Conservation (phyloP, 1,140 invertebrate genomes). For the Neuroterus valhalla region DNA sequence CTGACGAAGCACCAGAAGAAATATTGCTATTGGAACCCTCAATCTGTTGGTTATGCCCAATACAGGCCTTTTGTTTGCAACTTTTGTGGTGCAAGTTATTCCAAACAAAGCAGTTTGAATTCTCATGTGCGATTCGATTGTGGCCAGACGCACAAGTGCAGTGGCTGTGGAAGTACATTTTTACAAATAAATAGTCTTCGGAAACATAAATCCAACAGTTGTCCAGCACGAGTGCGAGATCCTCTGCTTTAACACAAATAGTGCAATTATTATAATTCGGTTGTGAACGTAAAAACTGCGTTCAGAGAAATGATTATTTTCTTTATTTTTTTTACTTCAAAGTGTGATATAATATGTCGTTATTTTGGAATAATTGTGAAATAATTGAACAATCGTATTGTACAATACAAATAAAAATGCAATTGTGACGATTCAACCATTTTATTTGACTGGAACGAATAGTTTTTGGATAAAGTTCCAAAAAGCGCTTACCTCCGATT, state of each 20-base stretch:
- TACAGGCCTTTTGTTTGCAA: slow-evolving; percentile 9
- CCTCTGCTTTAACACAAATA: not conserved
- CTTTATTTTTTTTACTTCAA: too few relatives aligned
- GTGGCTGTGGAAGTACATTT: slow-evolving; percentile 13
- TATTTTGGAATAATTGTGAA: too few relatives aligned
- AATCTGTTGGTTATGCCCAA: not conserved
- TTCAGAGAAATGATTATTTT: too few relatives aligned
- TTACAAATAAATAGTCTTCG: slow-evolving; percentile 20
- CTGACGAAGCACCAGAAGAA: slow-evolving; percentile 20
- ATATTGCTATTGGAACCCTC: slow-evolving; percentile 13
- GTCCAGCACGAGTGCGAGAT: slow-evolving; percentile 1
- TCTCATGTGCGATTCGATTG: slow-evolving; percentile 14
- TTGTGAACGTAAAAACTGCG: not conserved
- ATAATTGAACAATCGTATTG: too few relatives aligned
- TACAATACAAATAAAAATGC: too few relatives aligned
- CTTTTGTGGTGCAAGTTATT: slow-evolving; percentile 16
- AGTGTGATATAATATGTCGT: too few relatives aligned
- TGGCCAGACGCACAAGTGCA: slow-evolving; percentile 16
- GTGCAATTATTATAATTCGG: not conserved
- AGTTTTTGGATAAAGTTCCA: too few relatives aligned
- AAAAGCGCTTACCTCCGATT: too few relatives aligned
- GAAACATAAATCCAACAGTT: not conserved
- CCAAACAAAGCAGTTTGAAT: not conserved
- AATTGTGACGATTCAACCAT: too few relatives aligned
- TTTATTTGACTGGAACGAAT: too few relatives aligned